phyloP scores from a whole-genome alignment of 2,113 vertebrate species.

The Gambusia holbrooki region DNA sequence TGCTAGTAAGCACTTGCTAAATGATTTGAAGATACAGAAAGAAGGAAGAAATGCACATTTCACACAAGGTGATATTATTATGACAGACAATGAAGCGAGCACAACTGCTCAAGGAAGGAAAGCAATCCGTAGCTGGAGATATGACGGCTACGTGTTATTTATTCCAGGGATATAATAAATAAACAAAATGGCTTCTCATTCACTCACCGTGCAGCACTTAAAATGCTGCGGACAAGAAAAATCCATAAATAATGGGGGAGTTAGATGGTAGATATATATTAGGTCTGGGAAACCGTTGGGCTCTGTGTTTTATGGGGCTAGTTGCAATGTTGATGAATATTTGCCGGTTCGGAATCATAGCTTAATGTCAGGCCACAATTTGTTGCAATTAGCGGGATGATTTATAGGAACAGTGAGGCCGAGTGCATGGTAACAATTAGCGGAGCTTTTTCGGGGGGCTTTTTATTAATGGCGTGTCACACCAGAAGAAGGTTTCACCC shows the following conservation, averaged over 20 bases:
- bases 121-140: conserved; percentile 57
- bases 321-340: conserved; percentile 84
- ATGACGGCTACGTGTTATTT: conserved; percentile 39
- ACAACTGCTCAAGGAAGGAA: conserved; percentile 36
- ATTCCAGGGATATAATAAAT: conserved; percentile 64
- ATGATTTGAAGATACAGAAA: conserved; percentile 19
- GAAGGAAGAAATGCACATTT: conserved; percentile 9
- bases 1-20: conserved; percentile 38
- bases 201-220: conserved; percentile 72
- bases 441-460: conserved; percentile 72
- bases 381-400: conserved; percentile 83
- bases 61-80: conserved; percentile 34
- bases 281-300: conserved; percentile 70
- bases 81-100: conserved; percentile 39
- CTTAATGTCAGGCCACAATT: conserved; percentile 84
- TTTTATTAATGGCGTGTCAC: conserved; percentile 82
- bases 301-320: conserved; percentile 78
- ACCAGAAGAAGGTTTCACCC: conserved; percentile 69
- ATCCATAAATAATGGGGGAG: conserved; percentile 78
- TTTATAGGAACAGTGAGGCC: conserved; percentile 79
- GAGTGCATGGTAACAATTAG: conserved; percentile 83
- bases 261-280: conserved; percentile 72
- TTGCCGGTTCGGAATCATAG: conserved; percentile 82
- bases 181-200: conserved; percentile 73
- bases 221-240: conserved; percentile 72